phyloP scores from a whole-genome alignment of 1,140 invertebrate species.

The Coboldia fuscipes region DNA sequence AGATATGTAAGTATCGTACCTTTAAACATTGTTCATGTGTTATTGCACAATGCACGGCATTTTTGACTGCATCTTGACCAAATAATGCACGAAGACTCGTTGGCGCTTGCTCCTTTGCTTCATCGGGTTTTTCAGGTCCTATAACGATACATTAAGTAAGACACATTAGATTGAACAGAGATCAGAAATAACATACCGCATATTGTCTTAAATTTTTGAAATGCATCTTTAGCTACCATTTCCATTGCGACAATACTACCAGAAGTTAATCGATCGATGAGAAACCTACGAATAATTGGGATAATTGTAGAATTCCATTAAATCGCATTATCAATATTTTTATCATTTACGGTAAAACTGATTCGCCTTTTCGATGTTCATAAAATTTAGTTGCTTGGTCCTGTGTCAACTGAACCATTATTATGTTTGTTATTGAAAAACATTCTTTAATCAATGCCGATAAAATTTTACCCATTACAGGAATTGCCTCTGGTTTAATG shows the following conservation, averaged over 20 bases:
- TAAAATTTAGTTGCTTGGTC: neutral
- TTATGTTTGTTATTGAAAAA: neutral
- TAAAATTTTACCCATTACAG: neutral
- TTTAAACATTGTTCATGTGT: constrained; percentile 29
- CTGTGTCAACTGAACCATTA: neutral
- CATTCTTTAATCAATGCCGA: constrained; percentile 1
- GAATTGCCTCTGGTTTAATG: neutral
- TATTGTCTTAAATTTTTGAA: constrained; percentile 22
- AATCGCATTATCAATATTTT: too few relatives aligned
- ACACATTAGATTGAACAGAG: too few relatives aligned
- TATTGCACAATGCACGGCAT: constrained; percentile 49
- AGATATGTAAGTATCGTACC: constrained; percentile 13
- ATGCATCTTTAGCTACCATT: constrained; percentile 47
- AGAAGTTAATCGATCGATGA: constrained; percentile 41
- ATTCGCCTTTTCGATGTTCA: neutral
- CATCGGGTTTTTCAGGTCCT: constrained; percentile 40
- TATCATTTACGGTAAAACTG: neutral
- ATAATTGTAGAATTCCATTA: too few relatives aligned
- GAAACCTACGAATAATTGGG: constrained; percentile 16
- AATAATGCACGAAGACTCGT: constrained; percentile 44
- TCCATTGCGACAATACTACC: constrained; percentile 51
- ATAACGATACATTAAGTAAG: constrained; percentile 18
- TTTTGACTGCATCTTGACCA: constrained; percentile 44
- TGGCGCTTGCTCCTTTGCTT: constrained; percentile 31
- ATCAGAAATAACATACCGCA: constrained; percentile 30